Percentiles rank a stretch among this genome's conserved stretches.
phyloP scores from a whole-genome alignment of 2,797 vertebrate genomes.

The Triplophysa yarkandensis region DNA sequence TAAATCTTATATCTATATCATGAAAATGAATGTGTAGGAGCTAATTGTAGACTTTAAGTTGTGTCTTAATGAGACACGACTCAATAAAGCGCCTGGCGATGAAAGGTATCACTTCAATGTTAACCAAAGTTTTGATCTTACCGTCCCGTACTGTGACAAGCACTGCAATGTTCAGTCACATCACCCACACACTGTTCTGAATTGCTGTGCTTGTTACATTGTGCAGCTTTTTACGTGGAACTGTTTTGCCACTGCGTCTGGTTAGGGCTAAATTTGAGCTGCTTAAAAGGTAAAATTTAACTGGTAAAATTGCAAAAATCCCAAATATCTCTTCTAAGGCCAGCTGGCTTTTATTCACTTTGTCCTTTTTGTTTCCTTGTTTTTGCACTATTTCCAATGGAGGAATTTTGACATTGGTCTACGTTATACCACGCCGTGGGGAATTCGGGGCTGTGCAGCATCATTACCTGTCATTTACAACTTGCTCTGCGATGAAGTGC shows the following conservation, averaged over 20 bases:
- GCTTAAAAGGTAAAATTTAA: background rate
- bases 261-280: background rate
- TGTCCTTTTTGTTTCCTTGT: background rate
- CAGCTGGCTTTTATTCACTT: background rate
- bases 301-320: background rate
- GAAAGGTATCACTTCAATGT: background rate
- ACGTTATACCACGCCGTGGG: conserved; percentile 9
- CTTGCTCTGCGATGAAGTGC: conserved; percentile 28
- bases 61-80: background rate
- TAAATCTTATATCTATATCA: too few species aligned
- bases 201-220: background rate
- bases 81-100: background rate
- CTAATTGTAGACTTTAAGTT: background rate
- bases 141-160: background rate
- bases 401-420: conserved; percentile 23
- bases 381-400: background rate
- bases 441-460: conserved; percentile 18
- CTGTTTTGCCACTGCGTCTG: background rate
- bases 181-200: background rate
- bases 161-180: background rate
- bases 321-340: background rate
- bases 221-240: background rate
- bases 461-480: conserved; percentile 20
- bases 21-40: too few species aligned
- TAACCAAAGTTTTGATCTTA: background rate